Evolutionary conservation across 2,113 vertebrate genomes (phyloP).

Genomic region (Pitta sordida): DNA sequence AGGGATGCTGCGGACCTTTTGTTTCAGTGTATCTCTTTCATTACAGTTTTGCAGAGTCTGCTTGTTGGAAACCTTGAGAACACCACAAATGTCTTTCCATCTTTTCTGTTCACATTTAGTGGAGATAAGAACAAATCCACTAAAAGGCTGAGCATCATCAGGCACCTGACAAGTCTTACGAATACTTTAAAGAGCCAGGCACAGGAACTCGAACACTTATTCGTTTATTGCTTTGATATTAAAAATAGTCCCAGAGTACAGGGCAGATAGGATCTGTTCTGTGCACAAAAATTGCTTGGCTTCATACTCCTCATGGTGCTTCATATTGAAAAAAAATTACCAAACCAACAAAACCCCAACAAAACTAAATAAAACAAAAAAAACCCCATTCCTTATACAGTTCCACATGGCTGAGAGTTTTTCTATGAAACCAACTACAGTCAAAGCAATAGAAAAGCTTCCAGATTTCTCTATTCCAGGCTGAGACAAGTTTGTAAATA

Average conservation of each 20-base stretch:
- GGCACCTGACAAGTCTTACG: not conserved
- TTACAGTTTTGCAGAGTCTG: not conserved
- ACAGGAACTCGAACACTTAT: not conserved
- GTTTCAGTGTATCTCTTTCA: not conserved
- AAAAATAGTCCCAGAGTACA: not conserved
- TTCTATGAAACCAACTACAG: not conserved
- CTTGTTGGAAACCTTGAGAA: not conserved
- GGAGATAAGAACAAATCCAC: not conserved
- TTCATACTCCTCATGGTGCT: not conserved
- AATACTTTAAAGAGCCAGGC: not conserved
- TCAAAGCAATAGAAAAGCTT: not conserved
- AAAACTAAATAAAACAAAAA: not conserved
- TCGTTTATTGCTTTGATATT: slow-evolving; percentile 35
- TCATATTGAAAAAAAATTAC: not conserved
- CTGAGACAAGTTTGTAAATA: not conserved
- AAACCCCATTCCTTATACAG: not conserved
- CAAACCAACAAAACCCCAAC: not conserved
- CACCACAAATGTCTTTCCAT: not conserved
- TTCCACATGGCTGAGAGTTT: not conserved
- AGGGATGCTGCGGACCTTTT: not conserved
- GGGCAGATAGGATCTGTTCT: not conserved
- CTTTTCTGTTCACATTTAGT: slow-evolving; percentile 4
- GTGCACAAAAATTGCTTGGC: not conserved
- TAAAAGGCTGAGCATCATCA: not conserved
- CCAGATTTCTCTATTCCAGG: not conserved